Evolutionary conservation across 2,888 invertebrate genomes (phyloP).

Genomic region (Dyspetes luteomarginatus): DNA sequence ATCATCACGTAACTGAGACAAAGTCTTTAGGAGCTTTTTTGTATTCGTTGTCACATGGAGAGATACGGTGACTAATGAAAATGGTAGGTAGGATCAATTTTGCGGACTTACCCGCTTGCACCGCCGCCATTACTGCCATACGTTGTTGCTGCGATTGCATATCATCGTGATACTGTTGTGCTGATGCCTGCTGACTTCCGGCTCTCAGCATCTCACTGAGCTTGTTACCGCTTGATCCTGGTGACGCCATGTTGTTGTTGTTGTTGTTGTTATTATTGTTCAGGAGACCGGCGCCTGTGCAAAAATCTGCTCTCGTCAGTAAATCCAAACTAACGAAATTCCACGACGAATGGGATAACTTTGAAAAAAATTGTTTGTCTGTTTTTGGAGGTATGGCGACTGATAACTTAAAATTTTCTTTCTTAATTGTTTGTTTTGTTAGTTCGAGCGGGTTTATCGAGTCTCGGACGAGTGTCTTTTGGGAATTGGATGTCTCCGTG

Average conservation of each 20-base stretch:
- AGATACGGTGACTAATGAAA: background rate
- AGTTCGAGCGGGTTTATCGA: conserved; percentile 56
- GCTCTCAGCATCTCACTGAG: conserved; percentile 82
- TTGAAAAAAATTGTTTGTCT: conserved; percentile 15
- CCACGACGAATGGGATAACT: background rate
- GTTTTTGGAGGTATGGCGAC: conserved; percentile 1
- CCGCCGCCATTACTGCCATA: conserved; percentile 83
- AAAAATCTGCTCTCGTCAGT: conserved; percentile 84
- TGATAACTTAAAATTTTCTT: background rate
- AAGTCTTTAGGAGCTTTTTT: background rate
- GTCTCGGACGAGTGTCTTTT: conserved; percentile 49
- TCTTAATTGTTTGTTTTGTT: conserved; percentile 11
- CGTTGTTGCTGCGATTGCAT: conserved; percentile 87
- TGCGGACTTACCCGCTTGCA: conserved; percentile 77
- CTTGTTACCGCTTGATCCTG: conserved; percentile 82
- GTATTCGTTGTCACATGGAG: background rate
- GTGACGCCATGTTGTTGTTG: conserved; percentile 85
- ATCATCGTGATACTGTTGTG: conserved; percentile 83
- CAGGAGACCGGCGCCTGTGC: conserved; percentile 87
- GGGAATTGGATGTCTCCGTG: conserved; percentile 30
- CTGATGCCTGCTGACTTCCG: conserved; percentile 80
- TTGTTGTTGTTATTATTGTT: conserved; percentile 89
- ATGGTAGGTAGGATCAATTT: background rate
- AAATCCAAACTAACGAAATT: conserved; percentile 62
- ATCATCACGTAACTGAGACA: background rate